Conservation (phyloP, 2,113 vertebrate species). For the Zosterops hypoxanthus region DNA sequence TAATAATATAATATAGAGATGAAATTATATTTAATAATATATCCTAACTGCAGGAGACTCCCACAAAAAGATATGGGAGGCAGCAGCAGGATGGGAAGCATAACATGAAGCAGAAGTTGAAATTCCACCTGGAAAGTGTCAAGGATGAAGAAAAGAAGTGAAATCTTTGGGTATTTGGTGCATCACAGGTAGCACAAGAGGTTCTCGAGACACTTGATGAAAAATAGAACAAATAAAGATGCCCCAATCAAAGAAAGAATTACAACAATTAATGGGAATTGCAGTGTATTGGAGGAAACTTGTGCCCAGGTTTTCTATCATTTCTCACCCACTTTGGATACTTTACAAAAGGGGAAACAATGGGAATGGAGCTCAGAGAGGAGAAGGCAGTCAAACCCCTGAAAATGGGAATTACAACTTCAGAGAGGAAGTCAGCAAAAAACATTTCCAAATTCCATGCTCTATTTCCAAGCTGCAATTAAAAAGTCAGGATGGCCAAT, state of each 20-base stretch:
- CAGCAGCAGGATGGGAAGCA: background rate
- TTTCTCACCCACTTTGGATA: background rate
- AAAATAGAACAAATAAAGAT: background rate
- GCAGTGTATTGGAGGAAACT: background rate
- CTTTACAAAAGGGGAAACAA: no score
- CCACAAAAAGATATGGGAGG: fast-evolving
- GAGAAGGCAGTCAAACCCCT: background rate
- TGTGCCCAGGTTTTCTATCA: fast-evolving
- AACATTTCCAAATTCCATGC: background rate
- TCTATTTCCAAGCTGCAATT: background rate
- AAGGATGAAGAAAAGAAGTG: background rate
- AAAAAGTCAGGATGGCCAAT: fast-evolving
- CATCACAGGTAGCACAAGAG: background rate
- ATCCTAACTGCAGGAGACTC: no score
- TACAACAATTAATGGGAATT: background rate
- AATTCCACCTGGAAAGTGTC: background rate
- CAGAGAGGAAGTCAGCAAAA: no score
- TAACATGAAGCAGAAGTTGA: background rate
- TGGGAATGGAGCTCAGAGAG: background rate
- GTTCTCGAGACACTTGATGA: fast-evolving
- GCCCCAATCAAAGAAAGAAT: background rate
- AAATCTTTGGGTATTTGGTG: background rate
- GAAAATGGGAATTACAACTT: background rate
- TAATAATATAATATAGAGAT: background rate
- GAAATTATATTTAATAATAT: background rate